Evolutionary conservation across 2,113 vertebrate genomes (phyloP).

Genomic region (Rhinopomastus cyanomelas): DNA sequence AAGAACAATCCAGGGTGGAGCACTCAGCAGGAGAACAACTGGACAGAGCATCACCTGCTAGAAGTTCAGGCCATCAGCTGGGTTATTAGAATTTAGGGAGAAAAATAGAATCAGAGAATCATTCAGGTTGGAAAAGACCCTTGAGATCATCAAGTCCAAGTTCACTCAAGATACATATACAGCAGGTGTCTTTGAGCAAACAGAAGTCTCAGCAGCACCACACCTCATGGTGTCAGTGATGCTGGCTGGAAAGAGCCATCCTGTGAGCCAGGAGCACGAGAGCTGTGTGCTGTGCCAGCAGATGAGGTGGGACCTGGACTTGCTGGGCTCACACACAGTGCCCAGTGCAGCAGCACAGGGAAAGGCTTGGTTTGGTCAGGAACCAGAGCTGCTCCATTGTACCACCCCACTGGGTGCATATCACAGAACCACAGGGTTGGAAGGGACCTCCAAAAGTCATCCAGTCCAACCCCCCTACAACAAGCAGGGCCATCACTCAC

Average conservation of each 20-base stretch:
- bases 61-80: neutral
- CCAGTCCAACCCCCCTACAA: too few relatives aligned
- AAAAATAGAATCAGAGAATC: too few relatives aligned
- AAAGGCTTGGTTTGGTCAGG: fast-evolving
- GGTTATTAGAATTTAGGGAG: too few relatives aligned
- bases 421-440: too few relatives aligned
- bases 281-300: fast-evolving
- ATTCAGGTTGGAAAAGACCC: too few relatives aligned
- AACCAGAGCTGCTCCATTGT: neutral
- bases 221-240: neutral
- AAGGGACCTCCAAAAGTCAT: too few relatives aligned
- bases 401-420: fast-evolving
- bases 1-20: neutral
- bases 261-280: neutral
- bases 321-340: fast-evolving
- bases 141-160: too few relatives aligned
- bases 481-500: too few relatives aligned
- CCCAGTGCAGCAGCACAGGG: fast-evolving
- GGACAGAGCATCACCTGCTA: neutral
- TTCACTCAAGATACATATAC: too few relatives aligned
- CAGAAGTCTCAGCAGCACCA: neutral
- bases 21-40: neutral
- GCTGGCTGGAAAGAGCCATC: neutral
- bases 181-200: too few relatives aligned
- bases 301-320: neutral